Evolutionary conservation across 2,797 vertebrate species (phyloP).

Genomic region (Leptoclinus maculatus): DNA sequence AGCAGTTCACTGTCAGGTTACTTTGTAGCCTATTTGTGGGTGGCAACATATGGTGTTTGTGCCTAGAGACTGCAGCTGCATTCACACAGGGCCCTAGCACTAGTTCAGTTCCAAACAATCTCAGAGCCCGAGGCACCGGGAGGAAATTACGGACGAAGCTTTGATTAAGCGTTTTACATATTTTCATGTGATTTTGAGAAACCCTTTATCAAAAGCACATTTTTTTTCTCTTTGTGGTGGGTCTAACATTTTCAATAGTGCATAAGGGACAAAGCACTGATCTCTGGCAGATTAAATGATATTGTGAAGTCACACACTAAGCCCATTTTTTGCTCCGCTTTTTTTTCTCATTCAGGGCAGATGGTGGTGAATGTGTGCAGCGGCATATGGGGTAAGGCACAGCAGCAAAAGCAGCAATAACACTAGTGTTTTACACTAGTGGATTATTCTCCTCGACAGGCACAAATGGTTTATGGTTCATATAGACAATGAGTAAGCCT

Average conservation of each 20-base stretch:
- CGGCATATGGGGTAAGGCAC: slow-evolving; percentile 67
- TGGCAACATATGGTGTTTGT: slow-evolving; percentile 70
- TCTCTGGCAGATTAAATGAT: slow-evolving; percentile 69
- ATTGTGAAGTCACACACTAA: slow-evolving; percentile 72
- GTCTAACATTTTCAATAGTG: slow-evolving; percentile 40
- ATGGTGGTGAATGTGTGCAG: slow-evolving; percentile 73
- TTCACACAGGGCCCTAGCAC: slow-evolving; percentile 82
- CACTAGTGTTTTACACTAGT: slow-evolving; percentile 69
- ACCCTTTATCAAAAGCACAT: slow-evolving; percentile 36
- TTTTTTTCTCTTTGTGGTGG: slow-evolving; percentile 30
- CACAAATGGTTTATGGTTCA: slow-evolving; percentile 74
- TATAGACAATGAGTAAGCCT: slow-evolving; percentile 71
- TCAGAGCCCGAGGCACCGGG: background rate
- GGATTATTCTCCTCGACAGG: slow-evolving; percentile 74
- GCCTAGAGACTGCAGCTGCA: slow-evolving; percentile 82
- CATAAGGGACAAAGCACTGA: slow-evolving; percentile 49
- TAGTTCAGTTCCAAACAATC: slow-evolving; percentile 73
- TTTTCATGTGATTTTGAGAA: slow-evolving; percentile 25
- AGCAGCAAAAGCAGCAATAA: slow-evolving; percentile 66
- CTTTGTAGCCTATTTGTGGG: slow-evolving; percentile 67
- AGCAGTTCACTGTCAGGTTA: slow-evolving; percentile 53
- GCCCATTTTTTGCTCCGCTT: slow-evolving; percentile 58
- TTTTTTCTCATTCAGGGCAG: slow-evolving; percentile 73
- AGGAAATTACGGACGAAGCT: slow-evolving; percentile 14
- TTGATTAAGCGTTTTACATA: background rate